Conservation (phyloP, 1,140 invertebrate species). For the Mizuhopecten yessoensis region DNA sequence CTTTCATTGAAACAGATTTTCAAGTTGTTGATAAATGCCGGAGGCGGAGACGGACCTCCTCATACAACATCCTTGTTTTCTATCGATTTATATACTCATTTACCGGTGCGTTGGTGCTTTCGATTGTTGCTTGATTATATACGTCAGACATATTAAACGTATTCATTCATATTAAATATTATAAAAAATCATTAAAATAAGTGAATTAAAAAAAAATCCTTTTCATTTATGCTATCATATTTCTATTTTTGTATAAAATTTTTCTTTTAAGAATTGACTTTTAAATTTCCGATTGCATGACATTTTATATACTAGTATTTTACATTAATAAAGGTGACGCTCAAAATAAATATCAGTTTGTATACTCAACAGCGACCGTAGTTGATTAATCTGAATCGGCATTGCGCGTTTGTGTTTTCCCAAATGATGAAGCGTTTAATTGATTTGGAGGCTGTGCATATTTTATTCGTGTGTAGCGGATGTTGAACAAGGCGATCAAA, state of each 20-base stretch:
- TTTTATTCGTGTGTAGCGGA: conserved; percentile 13
- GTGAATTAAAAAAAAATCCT: too few relatives aligned
- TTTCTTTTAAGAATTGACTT: too few relatives aligned
- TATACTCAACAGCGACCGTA: not conserved
- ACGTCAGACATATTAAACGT: too few relatives aligned
- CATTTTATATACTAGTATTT: too few relatives aligned
- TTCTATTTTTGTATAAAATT: too few relatives aligned
- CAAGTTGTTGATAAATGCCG: not conserved
- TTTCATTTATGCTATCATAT: too few relatives aligned
- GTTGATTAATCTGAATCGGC: not conserved
- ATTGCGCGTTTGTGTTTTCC: not conserved
- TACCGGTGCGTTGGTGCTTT: not conserved
- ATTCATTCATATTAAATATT: too few relatives aligned
- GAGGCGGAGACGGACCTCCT: not conserved
- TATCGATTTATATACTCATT: not conserved
- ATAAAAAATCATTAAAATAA: too few relatives aligned
- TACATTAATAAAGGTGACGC: too few relatives aligned
- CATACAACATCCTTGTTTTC: not conserved
- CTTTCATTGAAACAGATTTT: not conserved
- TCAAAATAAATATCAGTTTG: not conserved
- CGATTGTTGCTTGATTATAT: too few relatives aligned
- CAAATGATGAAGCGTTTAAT: conserved; percentile 18
- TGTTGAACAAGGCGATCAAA: conserved; percentile 30
- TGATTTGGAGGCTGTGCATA: conserved; percentile 21
- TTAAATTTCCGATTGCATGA: too few relatives aligned